These are phyloP conservation scores for Microplitis deprimator DNA, from an alignment of 2,888 invertebrate genomes.

Conservation along the genomic window DNA sequence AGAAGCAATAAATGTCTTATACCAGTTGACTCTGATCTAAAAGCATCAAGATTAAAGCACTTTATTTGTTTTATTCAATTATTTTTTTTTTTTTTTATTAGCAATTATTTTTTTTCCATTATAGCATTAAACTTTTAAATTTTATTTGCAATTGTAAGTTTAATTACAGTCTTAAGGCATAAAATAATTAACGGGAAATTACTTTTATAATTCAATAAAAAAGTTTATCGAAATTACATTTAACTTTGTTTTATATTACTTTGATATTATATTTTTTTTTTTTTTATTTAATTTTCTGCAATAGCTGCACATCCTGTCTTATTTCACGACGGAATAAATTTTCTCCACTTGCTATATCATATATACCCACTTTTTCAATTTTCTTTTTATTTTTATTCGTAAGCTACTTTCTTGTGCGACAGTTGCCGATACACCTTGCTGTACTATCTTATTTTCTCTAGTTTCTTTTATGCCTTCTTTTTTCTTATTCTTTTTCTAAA, in stretches of 20 bases:
- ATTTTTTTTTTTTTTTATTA: background rate
- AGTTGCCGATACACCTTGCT: constrained; percentile 16
- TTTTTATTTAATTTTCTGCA: background rate
- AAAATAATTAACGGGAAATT: background rate
- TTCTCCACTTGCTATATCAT: background rate
- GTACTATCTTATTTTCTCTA: background rate
- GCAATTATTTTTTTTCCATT: background rate
- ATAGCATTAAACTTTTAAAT: background rate
- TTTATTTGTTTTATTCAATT: constrained; percentile 23
- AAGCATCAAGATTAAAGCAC: constrained; percentile 3
- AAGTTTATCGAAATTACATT: background rate
- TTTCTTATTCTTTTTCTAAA: constrained; percentile 54
- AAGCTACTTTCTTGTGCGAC: constrained; percentile 28
- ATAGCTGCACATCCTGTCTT: background rate
- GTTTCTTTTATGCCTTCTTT: constrained; percentile 22
- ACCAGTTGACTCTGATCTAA: constrained; percentile 18
- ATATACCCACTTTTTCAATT: background rate
- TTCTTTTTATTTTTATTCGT: constrained; percentile 20
- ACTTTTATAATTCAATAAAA: background rate
- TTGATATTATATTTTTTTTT: background rate
- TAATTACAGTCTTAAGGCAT: background rate
- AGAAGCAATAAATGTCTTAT: constrained; percentile 59
- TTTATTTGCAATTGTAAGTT: background rate
- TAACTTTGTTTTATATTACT: background rate
- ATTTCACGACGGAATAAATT: background rate